Base-by-base conservation (phyloP, 2,888 invertebrate genomes). In the Psococerastis gibbosa region DNA sequence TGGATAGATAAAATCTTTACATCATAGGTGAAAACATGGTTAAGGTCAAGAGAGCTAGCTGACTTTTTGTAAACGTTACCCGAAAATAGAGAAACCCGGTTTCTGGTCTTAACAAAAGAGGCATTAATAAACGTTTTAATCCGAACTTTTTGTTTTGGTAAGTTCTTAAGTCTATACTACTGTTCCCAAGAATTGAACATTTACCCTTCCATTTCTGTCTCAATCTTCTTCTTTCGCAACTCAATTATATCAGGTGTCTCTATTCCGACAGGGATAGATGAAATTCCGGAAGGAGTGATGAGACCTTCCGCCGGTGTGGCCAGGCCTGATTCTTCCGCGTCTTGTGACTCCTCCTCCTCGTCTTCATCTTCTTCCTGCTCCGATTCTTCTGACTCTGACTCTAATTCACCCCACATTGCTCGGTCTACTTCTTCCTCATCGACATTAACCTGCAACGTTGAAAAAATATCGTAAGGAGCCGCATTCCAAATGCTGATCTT, bases 181-280 rank as follows among this genome's bases (percentile, higher is more conserved):
- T n/a, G n/a, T n/a, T n/a, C n/a, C n/a, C n/a, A n/a, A n/a, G n/a
- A n/a, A n/a, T n/a, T n/a, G n/a, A n/a, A n/a, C n/a, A n/a, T n/a
- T n/a, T 59, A 78, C 85, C 89, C 85, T 60, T 98, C 98, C 75
- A 88, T 84, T 61, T 94, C 92, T 47, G 78, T 81, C 62, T 95
- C 95, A 49, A 91, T 85, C 59, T 94, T 89, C 65, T 88, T 84
- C 68, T 99, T 98, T 51, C 98, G 70, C 50, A 98, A 69, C 60
- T 99, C 98, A 56, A 99, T 98, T 52, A 91, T 88, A 60, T 98
- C 97, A 0, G 98, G 98, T 0, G 98, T 98, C 66, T 98, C 97
- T 66, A 97, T 75, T 46, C 95, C 95, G 41, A 89, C 82, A 11
- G 94, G 91, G 45, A 94, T 83, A 2, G 74, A 74, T 32, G 84